phyloP scores from a whole-genome alignment of 2,888 invertebrate species.

The Drosophila fungiperda region DNA sequence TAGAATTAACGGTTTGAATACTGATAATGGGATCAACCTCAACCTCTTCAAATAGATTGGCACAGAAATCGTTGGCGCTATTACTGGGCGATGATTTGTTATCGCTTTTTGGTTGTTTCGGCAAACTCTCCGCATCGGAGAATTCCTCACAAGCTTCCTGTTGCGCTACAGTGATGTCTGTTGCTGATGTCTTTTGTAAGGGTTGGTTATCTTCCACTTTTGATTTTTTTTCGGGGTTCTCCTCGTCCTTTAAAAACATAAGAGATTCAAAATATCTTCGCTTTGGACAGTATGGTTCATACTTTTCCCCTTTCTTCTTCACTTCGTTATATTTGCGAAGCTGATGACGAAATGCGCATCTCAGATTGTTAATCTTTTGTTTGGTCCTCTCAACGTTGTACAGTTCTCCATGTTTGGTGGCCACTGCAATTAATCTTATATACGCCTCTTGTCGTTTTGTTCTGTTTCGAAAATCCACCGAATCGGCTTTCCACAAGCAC shows the following conservation, averaged over 20 bases:
- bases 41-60: constrained; percentile 68
- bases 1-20: constrained; percentile 64
- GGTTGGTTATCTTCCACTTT: constrained; percentile 58
- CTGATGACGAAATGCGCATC: constrained; percentile 84
- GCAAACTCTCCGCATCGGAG: constrained; percentile 70
- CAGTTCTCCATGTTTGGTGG: constrained; percentile 84
- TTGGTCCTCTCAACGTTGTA: constrained; percentile 85
- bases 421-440: constrained; percentile 83
- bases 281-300: constrained; percentile 84
- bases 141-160: constrained; percentile 64
- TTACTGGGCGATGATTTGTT: constrained; percentile 71
- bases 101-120: constrained; percentile 66
- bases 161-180: constrained; percentile 48
- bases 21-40: constrained; percentile 64
- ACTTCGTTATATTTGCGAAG: constrained; percentile 84
- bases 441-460: constrained; percentile 84
- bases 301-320: constrained; percentile 83
- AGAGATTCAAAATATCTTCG: constrained; percentile 84
- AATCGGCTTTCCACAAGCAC: constrained; percentile 84
- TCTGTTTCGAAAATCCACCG: constrained; percentile 83
- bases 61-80: constrained; percentile 69
- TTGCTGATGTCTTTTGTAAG: constrained; percentile 35
- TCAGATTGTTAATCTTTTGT: constrained; percentile 85
- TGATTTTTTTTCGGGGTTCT: constrained; percentile 74
- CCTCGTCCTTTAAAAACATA: constrained; percentile 85